Base-by-base conservation (phyloP, 2,888 invertebrate genomes). In the Ichneumoninae sp. region DNA sequence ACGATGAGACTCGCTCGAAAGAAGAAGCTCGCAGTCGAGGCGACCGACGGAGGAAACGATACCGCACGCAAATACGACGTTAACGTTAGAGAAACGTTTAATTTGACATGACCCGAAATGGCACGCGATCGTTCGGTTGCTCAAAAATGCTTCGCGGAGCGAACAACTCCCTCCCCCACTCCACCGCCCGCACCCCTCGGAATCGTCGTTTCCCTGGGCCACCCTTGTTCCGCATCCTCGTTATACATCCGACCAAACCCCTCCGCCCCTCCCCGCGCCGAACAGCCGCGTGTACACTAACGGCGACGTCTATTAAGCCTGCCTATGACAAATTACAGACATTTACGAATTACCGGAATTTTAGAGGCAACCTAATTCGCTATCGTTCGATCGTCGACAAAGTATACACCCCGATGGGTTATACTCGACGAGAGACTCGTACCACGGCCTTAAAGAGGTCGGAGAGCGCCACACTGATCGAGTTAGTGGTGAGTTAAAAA, bases 41-140 rank as follows among this genome's bases (percentile, higher is more conserved):
- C 71, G 83, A 85, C 66, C 65, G 77, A 80, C 33, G 30, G 63
- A 85, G 85, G 84, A 86, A 87, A 84, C 86, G 82, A 82, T 85
- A 82, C 81, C 87, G 75, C 92, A 92, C 92, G 92, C 92, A 91
- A 92, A 91, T 92, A 91, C 90, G 91, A 93, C 92, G 92, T 93
- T 92, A 92, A 91, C 90, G 89, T 89, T 89, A 88, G 86, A 88
- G 87, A 88, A 91, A 88, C 92, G 91, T 92, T 92, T 92, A 92
- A 92, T 92, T 92, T 91, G 89, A 89, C 89, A 88, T 88, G 88
- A 88, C 86, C 89, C 87, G 87, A 90, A 91, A 90, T 91, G 90
- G 89, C 91, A 92, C 91, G 92, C 92, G 91, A 92, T 91, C 86
- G 78, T 87, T 85, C 85, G 75, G 63, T 83, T 75, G 82, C 82